phyloP scores from a whole-genome alignment of 2,797 vertebrate species.

The Margarornis squamiger region DNA sequence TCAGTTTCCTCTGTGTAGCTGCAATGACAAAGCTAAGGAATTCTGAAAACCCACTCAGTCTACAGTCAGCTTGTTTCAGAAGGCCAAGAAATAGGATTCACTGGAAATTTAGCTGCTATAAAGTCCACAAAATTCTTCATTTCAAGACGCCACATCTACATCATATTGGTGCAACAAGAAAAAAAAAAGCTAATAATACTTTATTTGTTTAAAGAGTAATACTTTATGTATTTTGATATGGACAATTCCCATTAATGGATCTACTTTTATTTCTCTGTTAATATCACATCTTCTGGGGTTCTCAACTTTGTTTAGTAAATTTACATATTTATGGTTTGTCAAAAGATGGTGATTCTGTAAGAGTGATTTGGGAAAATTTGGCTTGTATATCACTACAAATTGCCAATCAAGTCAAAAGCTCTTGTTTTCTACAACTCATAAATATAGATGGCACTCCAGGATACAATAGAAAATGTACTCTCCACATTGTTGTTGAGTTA shows the following conservation, averaged over 20 bases:
- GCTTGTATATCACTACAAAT: neutral
- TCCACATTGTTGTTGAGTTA: neutral
- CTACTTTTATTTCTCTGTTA: neutral
- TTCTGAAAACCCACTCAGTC: neutral
- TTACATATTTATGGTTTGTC: neutral
- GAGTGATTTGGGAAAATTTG: neutral
- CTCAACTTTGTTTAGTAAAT: neutral
- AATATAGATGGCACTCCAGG: constrained; percentile 4
- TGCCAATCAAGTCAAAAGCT: constrained; percentile 24
- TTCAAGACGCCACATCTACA: neutral
- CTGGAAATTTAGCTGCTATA: neutral
- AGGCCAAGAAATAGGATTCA: neutral
- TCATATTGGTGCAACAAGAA: neutral
- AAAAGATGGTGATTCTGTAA: neutral
- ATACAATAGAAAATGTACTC: constrained; percentile 4
- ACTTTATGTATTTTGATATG: neutral
- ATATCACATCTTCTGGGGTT: neutral
- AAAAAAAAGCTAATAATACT: neutral
- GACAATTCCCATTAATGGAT: neutral
- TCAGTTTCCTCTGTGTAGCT: neutral
- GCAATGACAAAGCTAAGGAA: neutral
- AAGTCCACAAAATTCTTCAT: neutral
- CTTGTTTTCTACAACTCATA: neutral
- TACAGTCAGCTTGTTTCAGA: neutral
- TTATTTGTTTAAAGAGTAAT: neutral